Evolutionary conservation across 2,113 vertebrate species (phyloP), one percentile per base, ranked within the genome.

Genomic region (Grammomys surdaster): DNA sequence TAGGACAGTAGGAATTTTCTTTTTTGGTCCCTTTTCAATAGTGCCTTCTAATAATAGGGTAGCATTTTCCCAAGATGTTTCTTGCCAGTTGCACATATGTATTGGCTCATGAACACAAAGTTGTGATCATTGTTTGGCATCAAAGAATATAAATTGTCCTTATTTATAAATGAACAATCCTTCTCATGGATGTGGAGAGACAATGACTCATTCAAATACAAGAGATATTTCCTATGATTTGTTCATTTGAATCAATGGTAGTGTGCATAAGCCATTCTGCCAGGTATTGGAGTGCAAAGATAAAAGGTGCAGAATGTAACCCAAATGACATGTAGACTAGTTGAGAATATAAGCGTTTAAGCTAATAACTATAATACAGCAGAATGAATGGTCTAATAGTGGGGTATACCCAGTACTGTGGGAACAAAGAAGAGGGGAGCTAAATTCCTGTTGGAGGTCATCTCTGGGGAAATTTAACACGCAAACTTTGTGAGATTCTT

Each of bases 11-110:
- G 54, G 60, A 97, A 96, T 97, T 97, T 97, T 93, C 65, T 95
- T 77, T 93, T 72, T 82, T 97, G 82, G 94, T 92, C 16, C 33
- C 24, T 63, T 96, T 95, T 96, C 82, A 96, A 67, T 85, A 82
- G 75, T 94, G 92, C 28, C 93, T 96, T 96, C 16, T 93, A 97
- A 96, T 95, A 94, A 96, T 40, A 95, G 82, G 95, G 81, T 80
- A 96, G 95, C 73, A 60, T 95, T 97, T 96, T 84, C 94, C 89
- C 86, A 97, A 78, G 93, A 88, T 65, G 46, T 87, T 94, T 89
- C 82, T 96, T 97, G 96, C 91, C 96, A 96, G 17, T 91, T 96
- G 43, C 94, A 95, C 73, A 97, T 22, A 95, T 91, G 73, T 84
- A 70, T 48, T 96, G 86, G 78, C 60, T 94, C 89, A 65, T 5